These are phyloP conservation scores for Drosophila azteca DNA, from an alignment of 1,140 invertebrate genomes.

Conservation along the genomic window DNA sequence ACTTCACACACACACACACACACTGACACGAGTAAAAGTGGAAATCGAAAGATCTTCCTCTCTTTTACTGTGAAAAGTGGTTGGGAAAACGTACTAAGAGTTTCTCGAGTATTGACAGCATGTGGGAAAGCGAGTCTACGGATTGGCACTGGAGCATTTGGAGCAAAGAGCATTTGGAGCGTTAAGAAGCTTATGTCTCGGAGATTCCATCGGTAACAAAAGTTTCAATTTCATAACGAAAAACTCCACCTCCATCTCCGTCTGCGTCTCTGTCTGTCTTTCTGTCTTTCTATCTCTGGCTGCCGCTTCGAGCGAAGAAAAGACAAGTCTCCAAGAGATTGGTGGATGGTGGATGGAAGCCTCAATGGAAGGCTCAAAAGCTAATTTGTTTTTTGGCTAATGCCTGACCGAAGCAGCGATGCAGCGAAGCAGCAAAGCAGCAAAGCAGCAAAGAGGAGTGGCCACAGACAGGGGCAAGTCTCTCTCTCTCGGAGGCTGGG, in stretches of 20 bases:
- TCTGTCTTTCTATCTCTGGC: conserved; percentile 10
- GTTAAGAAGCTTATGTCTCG: conserved; percentile 34
- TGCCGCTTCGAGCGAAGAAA: conserved; percentile 18
- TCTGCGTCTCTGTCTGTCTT: neutral
- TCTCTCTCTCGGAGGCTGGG: conserved; percentile 12
- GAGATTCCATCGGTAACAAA: too few relatives aligned
- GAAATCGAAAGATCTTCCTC: conserved; percentile 45
- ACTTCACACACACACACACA: neutral
- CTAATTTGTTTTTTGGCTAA: conserved; percentile 49
- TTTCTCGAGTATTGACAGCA: conserved; percentile 43
- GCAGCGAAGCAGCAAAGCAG: too few relatives aligned
- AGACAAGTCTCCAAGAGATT: conserved; percentile 18
- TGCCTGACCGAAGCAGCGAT: neutral
- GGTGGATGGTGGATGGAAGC: conserved; percentile 15
- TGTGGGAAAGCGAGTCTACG: conserved; percentile 43
- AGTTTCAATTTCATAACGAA: too few relatives aligned
- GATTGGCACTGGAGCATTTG: conserved; percentile 12
- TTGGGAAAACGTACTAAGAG: conserved; percentile 24
- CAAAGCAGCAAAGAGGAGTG: neutral
- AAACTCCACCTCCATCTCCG: neutral
- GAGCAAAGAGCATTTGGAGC: conserved; percentile 8
- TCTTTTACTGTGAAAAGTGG: conserved; percentile 23
- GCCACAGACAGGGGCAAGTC: too few relatives aligned
- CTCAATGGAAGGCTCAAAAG: conserved; percentile 20
- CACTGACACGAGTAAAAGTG: conserved; percentile 48